Evolutionary conservation across 1,140 invertebrate genomes (phyloP).

Genomic region (Zaprionus ornatus): DNA sequence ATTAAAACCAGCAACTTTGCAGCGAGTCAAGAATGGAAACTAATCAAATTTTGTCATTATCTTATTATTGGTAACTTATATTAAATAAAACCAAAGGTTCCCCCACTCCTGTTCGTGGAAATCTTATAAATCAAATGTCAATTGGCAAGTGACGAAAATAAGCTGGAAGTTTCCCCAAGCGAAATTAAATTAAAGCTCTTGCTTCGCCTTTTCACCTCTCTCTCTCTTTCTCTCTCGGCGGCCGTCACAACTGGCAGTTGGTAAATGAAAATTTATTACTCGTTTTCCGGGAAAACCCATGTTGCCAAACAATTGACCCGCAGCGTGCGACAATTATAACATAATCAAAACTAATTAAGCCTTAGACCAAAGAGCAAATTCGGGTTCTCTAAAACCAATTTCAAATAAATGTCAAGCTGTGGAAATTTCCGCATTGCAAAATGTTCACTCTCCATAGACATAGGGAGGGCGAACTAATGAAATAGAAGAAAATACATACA

Average conservation of each 20-base stretch:
- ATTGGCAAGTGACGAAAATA: background rate
- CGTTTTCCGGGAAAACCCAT: constrained; percentile 3
- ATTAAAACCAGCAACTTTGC: constrained; percentile 8
- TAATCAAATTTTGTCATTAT: background rate
- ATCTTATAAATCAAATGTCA: background rate
- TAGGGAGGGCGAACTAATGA: background rate
- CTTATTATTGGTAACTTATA: background rate
- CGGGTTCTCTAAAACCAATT: constrained; percentile 28
- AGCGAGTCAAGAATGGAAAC: background rate
- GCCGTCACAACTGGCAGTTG: constrained; percentile 1
- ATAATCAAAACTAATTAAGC: constrained; percentile 50
- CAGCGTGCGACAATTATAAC: constrained; percentile 18
- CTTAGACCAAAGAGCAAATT: constrained; percentile 5
- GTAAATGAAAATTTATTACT: constrained; percentile 68
- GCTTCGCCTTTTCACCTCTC: background rate
- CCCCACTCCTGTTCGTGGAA: background rate
- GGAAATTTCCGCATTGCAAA: constrained; percentile 4
- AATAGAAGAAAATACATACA: background rate
- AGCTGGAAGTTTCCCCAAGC: background rate
- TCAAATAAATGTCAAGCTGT: constrained; percentile 44
- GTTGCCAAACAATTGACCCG: constrained; percentile 25
- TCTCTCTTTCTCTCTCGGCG: background rate
- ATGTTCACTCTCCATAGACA: background rate
- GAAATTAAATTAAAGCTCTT: constrained; percentile 41
- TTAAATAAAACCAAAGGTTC: background rate